These are phyloP conservation scores for Steatornis caripensis DNA, from an alignment of 2,113 vertebrate genomes.

Conservation along the genomic window DNA sequence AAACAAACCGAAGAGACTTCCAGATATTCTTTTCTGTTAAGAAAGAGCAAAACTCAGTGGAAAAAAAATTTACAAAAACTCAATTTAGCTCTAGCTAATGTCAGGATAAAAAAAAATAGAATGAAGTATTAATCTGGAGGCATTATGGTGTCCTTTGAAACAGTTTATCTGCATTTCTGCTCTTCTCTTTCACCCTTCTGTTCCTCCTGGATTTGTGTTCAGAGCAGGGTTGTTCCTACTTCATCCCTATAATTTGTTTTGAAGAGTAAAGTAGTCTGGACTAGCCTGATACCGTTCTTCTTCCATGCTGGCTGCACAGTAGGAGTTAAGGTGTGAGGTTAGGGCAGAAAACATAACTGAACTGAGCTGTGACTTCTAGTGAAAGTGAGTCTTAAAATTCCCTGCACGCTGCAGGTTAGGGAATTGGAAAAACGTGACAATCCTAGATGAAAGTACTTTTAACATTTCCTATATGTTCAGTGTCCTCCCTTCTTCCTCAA, in stretches of 20 bases:
- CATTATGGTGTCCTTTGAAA: not conserved
- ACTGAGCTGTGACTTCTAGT: not conserved
- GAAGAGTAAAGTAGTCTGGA: not conserved
- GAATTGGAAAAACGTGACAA: not conserved
- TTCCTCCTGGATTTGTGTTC: not conserved
- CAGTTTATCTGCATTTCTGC: not conserved
- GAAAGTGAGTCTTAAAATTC: not conserved
- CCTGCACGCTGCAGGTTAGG: not conserved
- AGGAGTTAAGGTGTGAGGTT: not conserved
- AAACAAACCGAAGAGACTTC: not conserved
- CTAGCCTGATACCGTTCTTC: not conserved
- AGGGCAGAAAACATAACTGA: not conserved
- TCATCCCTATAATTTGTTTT: not conserved
- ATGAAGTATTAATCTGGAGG: not conserved
- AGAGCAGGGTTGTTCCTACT: not conserved
- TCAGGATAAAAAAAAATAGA: not conserved
- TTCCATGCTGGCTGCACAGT: not conserved
- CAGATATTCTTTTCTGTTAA: not conserved
- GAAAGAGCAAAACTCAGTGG: not conserved
- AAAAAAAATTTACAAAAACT: not conserved
- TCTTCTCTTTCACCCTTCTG: not conserved
- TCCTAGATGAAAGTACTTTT: not conserved
- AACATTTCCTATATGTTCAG: not conserved
- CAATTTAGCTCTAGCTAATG: not conserved
- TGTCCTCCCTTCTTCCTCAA: not conserved